A percentile compares a stretch with the other conserved stretches of the same genome.
Conservation (phyloP, 2,797 vertebrate species). For the Enteromius unitaeniatus region DNA sequence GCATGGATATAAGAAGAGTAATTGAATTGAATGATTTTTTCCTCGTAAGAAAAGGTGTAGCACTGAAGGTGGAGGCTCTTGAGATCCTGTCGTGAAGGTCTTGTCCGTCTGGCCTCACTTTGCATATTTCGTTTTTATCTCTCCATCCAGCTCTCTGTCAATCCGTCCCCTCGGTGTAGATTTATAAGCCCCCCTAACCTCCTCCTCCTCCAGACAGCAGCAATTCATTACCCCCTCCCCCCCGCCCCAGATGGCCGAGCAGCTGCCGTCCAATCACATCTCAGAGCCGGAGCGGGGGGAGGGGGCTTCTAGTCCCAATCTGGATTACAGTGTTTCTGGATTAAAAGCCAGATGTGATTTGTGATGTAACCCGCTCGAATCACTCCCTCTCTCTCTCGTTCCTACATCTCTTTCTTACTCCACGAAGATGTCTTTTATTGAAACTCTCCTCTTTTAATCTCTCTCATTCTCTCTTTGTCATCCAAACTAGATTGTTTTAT, state of each 20-base stretch:
- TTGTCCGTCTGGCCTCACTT: constrained; percentile 41
- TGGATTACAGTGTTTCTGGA: constrained; percentile 75
- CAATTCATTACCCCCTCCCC: constrained; percentile 23
- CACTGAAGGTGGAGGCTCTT: background rate
- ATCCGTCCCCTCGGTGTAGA: constrained; percentile 10
- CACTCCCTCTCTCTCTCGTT: constrained; percentile 18
- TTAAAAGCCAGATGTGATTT: constrained; percentile 74
- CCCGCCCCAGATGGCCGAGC: constrained; percentile 49
- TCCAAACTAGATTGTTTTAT: background rate
- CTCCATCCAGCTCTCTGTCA: constrained; percentile 53
- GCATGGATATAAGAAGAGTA: background rate
- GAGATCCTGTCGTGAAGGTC: background rate
- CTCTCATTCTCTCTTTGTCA: background rate
- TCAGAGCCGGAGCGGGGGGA: constrained; percentile 41
- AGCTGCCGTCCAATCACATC: constrained; percentile 60
- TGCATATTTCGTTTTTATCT: constrained; percentile 53
- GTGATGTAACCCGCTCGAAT: constrained; percentile 66
- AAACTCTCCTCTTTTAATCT: background rate
- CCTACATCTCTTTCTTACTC: background rate
- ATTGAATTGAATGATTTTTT: too few relatives aligned
- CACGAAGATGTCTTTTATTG: background rate
- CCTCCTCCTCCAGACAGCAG: constrained; percentile 17
- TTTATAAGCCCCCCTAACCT: constrained; percentile 17
- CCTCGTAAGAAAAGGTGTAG: background rate
- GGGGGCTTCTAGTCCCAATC: constrained; percentile 65